Percentiles rank a stretch among this genome's conserved stretches.
phyloP scores from a whole-genome alignment of 2,113 vertebrate species.

The Cyprichromis sp. region DNA sequence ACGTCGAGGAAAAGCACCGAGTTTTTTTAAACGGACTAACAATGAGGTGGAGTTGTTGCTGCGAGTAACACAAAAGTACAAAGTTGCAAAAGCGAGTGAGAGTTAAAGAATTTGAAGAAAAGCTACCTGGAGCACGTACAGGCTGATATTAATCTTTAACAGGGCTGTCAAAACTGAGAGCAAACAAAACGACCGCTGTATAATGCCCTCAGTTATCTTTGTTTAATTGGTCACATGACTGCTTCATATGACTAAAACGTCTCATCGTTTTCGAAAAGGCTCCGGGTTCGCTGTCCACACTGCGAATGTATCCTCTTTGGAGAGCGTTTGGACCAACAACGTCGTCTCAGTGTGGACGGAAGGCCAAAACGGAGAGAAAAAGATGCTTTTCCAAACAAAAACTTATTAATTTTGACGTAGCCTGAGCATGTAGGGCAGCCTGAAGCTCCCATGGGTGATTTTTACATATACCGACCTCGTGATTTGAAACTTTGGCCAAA shows the following conservation, averaged over 20 bases:
- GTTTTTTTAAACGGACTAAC: neutral
- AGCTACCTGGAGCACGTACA: fast-evolving
- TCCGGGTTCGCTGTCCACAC: too few relatives aligned
- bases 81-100: neutral
- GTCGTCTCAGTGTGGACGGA: fast-evolving
- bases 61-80: neutral
- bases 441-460: fast-evolving
- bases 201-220: fast-evolving
- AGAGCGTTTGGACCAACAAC: neutral
- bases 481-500: neutral
- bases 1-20: fast-evolving
- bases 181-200: too few relatives aligned
- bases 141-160: fast-evolving
- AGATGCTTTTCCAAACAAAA: neutral
- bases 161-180: fast-evolving
- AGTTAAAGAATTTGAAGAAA: neutral
- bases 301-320: neutral
- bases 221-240: too few relatives aligned
- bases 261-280: too few relatives aligned
- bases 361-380: neutral
- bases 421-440: neutral
- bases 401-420: fast-evolving
- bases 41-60: neutral
- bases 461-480: neutral
- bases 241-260: too few relatives aligned